Evolutionary conservation across 2,797 vertebrate species (phyloP).

Genomic region (Enteromius trimaculatus): DNA sequence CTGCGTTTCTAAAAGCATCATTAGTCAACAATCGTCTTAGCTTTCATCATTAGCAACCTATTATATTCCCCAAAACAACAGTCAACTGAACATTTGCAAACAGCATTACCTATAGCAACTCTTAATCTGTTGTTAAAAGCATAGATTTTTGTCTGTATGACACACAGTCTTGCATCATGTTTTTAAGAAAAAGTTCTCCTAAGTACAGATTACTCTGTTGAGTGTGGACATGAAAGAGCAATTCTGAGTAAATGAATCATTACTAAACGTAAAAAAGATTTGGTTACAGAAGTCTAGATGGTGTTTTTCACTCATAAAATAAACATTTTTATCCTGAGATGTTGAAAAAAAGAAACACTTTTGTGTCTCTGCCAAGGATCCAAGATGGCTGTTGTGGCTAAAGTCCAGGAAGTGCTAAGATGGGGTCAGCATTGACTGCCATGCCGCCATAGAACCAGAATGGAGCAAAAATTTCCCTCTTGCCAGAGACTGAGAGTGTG

Average conservation of each 20-base stretch:
- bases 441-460: conserved; percentile 50
- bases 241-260: background rate
- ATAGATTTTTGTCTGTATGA: background rate
- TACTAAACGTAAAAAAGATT: conserved; percentile 3
- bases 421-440: conserved; percentile 50
- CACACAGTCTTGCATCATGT: background rate
- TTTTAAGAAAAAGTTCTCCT: background rate
- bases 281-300: conserved; percentile 14
- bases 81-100: background rate
- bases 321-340: conserved; percentile 21
- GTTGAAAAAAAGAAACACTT: conserved; percentile 1
- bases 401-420: conserved; percentile 47
- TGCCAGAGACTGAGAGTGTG: conserved; percentile 45
- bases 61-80: background rate
- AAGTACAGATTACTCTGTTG: background rate
- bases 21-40: background rate
- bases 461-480: conserved; percentile 33
- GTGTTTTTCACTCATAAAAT: conserved; percentile 37
- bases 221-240: background rate
- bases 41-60: too few species aligned
- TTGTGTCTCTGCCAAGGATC: conserved; percentile 45
- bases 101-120: background rate
- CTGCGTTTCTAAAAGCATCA: background rate
- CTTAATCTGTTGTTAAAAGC: background rate
- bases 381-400: conserved; percentile 49